Evolutionary conservation across 2,888 invertebrate genomes (phyloP), one percentile per base, ranked within the genome.

Genomic region (Agapostemon virescens): DNA sequence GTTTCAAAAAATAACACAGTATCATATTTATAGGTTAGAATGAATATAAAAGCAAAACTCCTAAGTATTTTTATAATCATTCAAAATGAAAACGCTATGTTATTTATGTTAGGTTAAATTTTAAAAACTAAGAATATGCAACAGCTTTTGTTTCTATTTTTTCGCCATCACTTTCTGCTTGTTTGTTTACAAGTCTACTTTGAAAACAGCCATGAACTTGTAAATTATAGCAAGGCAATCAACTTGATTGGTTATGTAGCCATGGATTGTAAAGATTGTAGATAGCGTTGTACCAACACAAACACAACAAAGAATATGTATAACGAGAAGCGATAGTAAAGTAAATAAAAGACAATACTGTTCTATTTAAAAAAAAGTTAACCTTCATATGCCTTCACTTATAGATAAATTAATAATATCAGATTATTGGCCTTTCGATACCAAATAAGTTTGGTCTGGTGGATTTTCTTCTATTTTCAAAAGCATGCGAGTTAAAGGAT

Each of bases 111-210:
- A 23, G 49, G 64, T 38, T 66, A 49, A 45, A 58, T 55, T 38
- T 42, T 69, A 20, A 5, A 15, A 40, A 20, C 17, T 30, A 26
- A 5, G 2, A 45, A 33, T 38, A 5, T 69, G 58, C 15, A 2
- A 17, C 66, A 20, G n/a, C 13, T 11, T 17, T 69, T 23, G 23
- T 23, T 69, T 55, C 3, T 67, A 73, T 40, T 49, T 68, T 52
- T 45, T 64, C 40, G 30, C 23, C 69, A 73, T 66, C 70, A 33
- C 30, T 49, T 61, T 49, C 58, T 26, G 42, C 17, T 74, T 81
- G 69, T 81, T 81, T 81, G 74, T 81, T 81, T 81, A 81, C 80
- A 80, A 81, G 15, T 23, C 7, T 55, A 30, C 26, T 69, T 78
- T 55, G 64, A 63, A 78, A 77, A 69, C 63, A 2, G 33, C 77